Evolutionary conservation across 2,888 invertebrate genomes (phyloP).

Genomic region (Aplocera efformata): DNA sequence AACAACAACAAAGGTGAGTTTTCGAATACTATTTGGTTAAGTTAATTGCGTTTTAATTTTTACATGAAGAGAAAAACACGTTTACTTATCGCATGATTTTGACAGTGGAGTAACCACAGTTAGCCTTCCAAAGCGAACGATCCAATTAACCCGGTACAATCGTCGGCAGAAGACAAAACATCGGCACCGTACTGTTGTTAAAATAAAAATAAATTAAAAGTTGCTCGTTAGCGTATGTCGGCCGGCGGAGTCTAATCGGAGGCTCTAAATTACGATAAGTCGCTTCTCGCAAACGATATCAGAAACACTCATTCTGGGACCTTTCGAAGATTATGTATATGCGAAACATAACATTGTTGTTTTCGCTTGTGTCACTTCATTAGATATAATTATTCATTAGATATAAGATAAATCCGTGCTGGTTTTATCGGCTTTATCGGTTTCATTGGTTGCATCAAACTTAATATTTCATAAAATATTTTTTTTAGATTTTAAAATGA

Average conservation of each 20-base stretch:
- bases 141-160: slow-evolving; percentile 72
- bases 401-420: too few species aligned
- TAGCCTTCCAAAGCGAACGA: slow-evolving; percentile 49
- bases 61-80: slow-evolving; percentile 21
- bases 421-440: too few species aligned
- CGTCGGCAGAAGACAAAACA: slow-evolving; percentile 70
- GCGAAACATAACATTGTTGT: slow-evolving; percentile 64
- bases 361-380: slow-evolving; percentile 51
- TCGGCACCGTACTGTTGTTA: slow-evolving; percentile 64
- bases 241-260: slow-evolving; percentile 70
- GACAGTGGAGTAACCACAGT: slow-evolving; percentile 39
- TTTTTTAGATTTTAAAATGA: too few species aligned
- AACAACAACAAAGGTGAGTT: slow-evolving; percentile 90
- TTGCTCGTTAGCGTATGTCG: slow-evolving; percentile 76
- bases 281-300: slow-evolving; percentile 67
- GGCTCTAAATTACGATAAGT: slow-evolving; percentile 78
- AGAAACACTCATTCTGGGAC: slow-evolving; percentile 67
- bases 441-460: too few species aligned
- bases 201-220: slow-evolving; percentile 70
- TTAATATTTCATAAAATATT: too few species aligned
- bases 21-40: slow-evolving; percentile 4
- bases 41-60: slow-evolving; percentile 10
- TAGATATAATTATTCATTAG: slow-evolving; percentile 27
- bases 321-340: slow-evolving; percentile 57
- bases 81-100: slow-evolving; percentile 37